Conservation (phyloP, 1,140 invertebrate species). For the Cataglyphis hispanica region DNA sequence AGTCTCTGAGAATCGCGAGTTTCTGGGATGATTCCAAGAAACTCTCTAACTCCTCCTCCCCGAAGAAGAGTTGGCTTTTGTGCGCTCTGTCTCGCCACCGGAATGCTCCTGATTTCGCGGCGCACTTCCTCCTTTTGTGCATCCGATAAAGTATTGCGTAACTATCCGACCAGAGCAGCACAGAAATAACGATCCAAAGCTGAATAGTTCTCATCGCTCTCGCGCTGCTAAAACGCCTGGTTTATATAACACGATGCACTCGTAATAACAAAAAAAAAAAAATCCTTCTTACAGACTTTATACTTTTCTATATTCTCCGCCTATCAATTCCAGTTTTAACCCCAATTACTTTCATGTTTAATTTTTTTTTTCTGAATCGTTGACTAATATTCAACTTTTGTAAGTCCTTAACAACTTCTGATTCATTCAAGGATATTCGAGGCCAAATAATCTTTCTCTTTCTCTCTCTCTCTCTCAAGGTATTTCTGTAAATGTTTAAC, state of each 20-base stretch:
- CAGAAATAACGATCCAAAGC: slow-evolving; percentile 35
- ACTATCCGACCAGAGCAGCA: neutral
- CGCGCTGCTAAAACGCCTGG: neutral
- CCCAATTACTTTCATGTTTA: neutral
- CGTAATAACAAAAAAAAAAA: neutral
- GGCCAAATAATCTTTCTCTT: neutral
- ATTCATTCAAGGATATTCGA: neutral
- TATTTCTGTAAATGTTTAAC: slow-evolving; percentile 60
- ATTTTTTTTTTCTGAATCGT: neutral
- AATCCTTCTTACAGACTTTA: neutral
- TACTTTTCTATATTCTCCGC: neutral
- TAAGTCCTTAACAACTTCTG: neutral
- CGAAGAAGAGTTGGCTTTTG: slow-evolving; percentile 8
- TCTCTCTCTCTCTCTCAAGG: no score
- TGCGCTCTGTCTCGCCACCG: neutral
- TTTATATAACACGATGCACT: slow-evolving; percentile 8
- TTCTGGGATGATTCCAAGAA: slow-evolving; percentile 41
- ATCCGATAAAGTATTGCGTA: slow-evolving; percentile 41
- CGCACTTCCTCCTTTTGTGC: slow-evolving; percentile 33
- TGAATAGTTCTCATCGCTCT: slow-evolving; percentile 30
- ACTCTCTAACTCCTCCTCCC: slow-evolving; percentile 1
- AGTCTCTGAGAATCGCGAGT: slow-evolving; percentile 6
- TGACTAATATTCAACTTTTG: neutral
- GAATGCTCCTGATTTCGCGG: slow-evolving; percentile 33
- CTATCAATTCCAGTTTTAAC: neutral